Evolutionary conservation across 1,140 invertebrate genomes (phyloP).

Genomic region (Asbolus verrucosus): DNA sequence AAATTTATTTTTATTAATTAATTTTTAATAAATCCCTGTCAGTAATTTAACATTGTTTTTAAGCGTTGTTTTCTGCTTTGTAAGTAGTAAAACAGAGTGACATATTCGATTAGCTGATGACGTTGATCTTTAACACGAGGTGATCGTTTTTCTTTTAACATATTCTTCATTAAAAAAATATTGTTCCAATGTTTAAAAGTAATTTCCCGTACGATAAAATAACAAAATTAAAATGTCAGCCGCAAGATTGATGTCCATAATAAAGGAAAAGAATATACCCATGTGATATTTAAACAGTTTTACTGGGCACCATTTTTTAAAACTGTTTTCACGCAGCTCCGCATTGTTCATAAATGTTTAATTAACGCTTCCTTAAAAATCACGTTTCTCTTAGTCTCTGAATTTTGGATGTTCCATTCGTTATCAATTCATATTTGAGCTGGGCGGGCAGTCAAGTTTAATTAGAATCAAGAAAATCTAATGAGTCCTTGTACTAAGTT

Average conservation of each 20-base stretch:
- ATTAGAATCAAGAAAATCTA: slow-evolving; percentile 37
- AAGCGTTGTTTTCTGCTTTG: too few relatives aligned
- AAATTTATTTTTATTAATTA: too few relatives aligned
- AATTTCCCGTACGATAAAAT: slow-evolving; percentile 31
- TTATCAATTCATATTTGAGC: slow-evolving; percentile 37
- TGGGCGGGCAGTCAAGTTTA: slow-evolving; percentile 23
- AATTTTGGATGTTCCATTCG: slow-evolving; percentile 11
- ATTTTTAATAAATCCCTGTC: too few relatives aligned
- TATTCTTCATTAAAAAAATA: slow-evolving; percentile 29
- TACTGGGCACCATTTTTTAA: slow-evolving; percentile 31
- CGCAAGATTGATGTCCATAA: slow-evolving; percentile 27
- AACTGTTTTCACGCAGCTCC: slow-evolving; percentile 23
- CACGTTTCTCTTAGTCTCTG: slow-evolving; percentile 18
- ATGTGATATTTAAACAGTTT: slow-evolving; percentile 35
- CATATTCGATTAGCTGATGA: too few relatives aligned
- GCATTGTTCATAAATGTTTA: slow-evolving; percentile 31
- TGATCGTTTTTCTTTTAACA: slow-evolving; percentile 30
- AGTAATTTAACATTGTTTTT: too few relatives aligned
- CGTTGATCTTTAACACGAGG: too few relatives aligned
- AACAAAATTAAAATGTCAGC: slow-evolving; percentile 30
- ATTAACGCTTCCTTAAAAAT: slow-evolving; percentile 23
- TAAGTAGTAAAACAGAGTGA: too few relatives aligned
- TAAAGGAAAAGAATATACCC: slow-evolving; percentile 36
- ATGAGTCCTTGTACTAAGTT: slow-evolving; percentile 3
- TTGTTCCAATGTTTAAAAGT: slow-evolving; percentile 33